Evolutionary conservation across 2,888 invertebrate species (phyloP).

Genomic region (Xanthostigma xanthostigma): DNA sequence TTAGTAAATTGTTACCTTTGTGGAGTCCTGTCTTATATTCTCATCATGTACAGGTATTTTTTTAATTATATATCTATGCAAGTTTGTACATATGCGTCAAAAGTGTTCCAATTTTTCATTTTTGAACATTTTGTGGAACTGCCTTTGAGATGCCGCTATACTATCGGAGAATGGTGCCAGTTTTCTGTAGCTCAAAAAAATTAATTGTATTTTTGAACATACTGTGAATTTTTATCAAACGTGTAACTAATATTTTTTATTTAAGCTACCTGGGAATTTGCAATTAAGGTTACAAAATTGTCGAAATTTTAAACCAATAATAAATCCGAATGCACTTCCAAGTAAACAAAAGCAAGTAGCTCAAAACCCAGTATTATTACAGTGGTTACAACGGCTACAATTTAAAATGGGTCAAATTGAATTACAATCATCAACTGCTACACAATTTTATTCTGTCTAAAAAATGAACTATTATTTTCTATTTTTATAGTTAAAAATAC

Average conservation of each 20-base stretch:
- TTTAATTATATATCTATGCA: neutral
- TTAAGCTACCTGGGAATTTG: conserved; percentile 76
- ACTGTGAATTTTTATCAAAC: neutral
- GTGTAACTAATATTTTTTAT: conserved; percentile 11
- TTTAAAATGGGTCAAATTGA: conserved; percentile 98
- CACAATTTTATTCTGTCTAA: conserved; percentile 71
- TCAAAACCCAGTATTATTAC: conserved; percentile 41
- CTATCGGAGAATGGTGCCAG: neutral
- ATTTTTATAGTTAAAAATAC: too few species aligned
- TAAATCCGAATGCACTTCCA: conserved; percentile 28
- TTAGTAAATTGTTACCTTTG: conserved; percentile 81
- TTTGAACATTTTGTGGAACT: conserved; percentile 1
- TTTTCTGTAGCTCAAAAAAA: neutral
- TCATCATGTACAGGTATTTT: conserved; percentile 60
- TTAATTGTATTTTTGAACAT: neutral
- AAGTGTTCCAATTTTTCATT: conserved; percentile 3
- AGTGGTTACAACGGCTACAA: conserved; percentile 84
- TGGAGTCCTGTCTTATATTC: conserved; percentile 94
- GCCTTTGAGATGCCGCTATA: neutral
- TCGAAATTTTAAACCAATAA: conserved; percentile 60
- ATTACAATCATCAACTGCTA: conserved; percentile 80
- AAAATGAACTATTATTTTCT: neutral
- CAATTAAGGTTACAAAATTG: conserved; percentile 77
- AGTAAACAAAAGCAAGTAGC: conserved; percentile 29
- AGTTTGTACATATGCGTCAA: neutral